These are phyloP conservation scores for Bradypodion pumilum DNA, from an alignment of 2,797 vertebrate genomes.

Conservation along the genomic window DNA sequence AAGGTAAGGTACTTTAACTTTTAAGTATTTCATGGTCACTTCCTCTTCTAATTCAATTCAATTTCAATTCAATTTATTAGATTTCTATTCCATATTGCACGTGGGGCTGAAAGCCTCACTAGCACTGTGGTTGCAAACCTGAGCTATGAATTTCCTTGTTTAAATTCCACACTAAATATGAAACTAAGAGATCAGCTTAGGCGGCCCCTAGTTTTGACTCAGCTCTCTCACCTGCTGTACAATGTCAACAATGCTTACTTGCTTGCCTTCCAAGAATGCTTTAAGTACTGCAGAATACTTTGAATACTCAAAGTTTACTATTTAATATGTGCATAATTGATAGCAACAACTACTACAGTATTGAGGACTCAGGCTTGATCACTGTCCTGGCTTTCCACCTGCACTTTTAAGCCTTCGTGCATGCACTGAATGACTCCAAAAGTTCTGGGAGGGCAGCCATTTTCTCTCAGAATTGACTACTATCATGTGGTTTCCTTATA, in stretches of 20 bases:
- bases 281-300: neutral
- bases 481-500: conserved; percentile 62
- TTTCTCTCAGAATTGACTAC: neutral
- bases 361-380: neutral
- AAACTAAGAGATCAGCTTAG: neutral
- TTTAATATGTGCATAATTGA: neutral
- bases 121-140: neutral
- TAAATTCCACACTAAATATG: neutral
- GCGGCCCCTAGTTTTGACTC: neutral
- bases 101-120: neutral
- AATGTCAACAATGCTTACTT: neutral
- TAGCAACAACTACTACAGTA: neutral
- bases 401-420: neutral
- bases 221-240: neutral
- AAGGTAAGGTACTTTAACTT: conserved; percentile 77
- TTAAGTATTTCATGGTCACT: neutral
- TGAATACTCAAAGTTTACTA: no score
- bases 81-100: neutral
- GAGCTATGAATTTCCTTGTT: neutral
- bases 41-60: no score
- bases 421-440: neutral
- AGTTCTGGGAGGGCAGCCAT: neutral
- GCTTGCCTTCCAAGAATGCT: neutral
- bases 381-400: neutral
- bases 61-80: no score